Conservation (phyloP, 2,888 invertebrate species). For the Thymelicus lineola region DNA sequence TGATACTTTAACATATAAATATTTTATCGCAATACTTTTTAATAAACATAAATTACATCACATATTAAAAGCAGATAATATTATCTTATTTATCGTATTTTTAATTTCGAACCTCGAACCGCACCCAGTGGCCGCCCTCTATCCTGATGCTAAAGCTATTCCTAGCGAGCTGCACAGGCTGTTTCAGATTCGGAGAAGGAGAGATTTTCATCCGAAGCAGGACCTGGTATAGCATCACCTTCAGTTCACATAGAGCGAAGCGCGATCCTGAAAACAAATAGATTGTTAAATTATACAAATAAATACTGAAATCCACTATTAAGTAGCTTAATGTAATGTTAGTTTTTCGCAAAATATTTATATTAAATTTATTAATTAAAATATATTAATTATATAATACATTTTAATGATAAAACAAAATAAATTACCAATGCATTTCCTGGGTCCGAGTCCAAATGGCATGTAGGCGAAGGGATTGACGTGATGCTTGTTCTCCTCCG, state of each 20-base stretch:
- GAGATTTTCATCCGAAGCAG: conserved; percentile 58
- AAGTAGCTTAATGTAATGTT: not conserved
- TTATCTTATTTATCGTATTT: not conserved
- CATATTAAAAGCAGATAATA: no score
- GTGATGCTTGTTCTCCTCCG: conserved; percentile 79
- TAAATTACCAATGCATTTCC: conserved; percentile 82
- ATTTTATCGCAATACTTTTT: no score
- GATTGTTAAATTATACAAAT: not conserved
- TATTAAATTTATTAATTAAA: not conserved
- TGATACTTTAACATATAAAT: no score
- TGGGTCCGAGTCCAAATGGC: conserved; percentile 84
- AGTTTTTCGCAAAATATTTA: not conserved
- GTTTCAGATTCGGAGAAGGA: conserved; percentile 54
- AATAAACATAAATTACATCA: no score
- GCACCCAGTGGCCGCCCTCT: conserved; percentile 62
- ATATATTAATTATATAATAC: not conserved
- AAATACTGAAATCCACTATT: no score
- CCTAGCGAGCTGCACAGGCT: conserved; percentile 49
- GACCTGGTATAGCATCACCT: conserved; percentile 65
- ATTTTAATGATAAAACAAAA: no score
- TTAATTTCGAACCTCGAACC: conserved; percentile 42
- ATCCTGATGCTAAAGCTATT: conserved; percentile 54
- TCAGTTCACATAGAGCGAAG: conserved; percentile 68
- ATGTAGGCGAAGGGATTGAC: conserved; percentile 61
- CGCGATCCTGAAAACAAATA: conserved; percentile 56